These are phyloP conservation scores for Cartodere bifasciata DNA, from an alignment of 2,888 invertebrate species.

Conservation along the genomic window DNA sequence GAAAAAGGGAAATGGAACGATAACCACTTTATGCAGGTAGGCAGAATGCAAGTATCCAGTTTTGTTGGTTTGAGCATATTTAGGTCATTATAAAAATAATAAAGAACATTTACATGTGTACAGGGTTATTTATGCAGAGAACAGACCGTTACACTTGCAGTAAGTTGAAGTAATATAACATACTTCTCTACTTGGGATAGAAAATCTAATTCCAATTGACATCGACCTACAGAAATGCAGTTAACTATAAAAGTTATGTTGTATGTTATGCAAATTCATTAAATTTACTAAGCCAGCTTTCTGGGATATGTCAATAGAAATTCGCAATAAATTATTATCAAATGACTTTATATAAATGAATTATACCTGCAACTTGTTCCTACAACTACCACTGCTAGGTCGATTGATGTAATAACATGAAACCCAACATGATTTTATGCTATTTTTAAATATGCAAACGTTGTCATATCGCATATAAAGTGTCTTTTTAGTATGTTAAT, in stretches of 20 bases:
- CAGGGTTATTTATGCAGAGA: constrained; percentile 18
- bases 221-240: constrained; percentile 19
- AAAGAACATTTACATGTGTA: constrained; percentile 17
- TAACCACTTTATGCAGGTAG: too few relatives aligned
- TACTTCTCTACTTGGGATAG: constrained; percentile 19
- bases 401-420: too few relatives aligned
- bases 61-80: too few relatives aligned
- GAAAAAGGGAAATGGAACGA: too few relatives aligned
- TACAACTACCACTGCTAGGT: too few relatives aligned
- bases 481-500: too few relatives aligned
- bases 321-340: constrained; percentile 20
- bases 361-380: too few relatives aligned
- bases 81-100: constrained; percentile 11
- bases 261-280: constrained; percentile 16
- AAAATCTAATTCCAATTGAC: constrained; percentile 24
- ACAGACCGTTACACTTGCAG: constrained; percentile 17
- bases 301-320: constrained; percentile 20
- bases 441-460: too few relatives aligned
- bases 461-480: too few relatives aligned
- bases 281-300: constrained; percentile 12
- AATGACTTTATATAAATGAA: constrained; percentile 18
- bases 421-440: too few relatives aligned
- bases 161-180: constrained; percentile 13
- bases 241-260: constrained; percentile 21
- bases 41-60: too few relatives aligned